Base-by-base conservation (phyloP, 2,888 invertebrate species). In the Troilus luridus region DNA sequence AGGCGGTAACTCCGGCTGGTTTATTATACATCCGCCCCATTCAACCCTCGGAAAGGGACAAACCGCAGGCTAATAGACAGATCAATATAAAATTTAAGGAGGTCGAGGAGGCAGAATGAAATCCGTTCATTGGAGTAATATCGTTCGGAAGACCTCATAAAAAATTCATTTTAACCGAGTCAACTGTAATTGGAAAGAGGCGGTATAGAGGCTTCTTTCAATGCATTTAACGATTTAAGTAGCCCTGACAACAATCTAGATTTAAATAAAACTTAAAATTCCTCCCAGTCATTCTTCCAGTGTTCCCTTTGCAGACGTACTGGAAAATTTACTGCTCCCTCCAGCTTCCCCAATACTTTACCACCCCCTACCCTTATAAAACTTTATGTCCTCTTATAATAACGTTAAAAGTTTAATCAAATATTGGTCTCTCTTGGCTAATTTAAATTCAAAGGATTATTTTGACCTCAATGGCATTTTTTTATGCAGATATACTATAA, bases 131-230 rank as follows among this genome's bases (percentile, higher is more conserved):
- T 85, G 54, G 56, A n/a, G 56, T 21, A 85, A 85, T 85, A 85
- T 85, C 56, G 85, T 85, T 85, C 21, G n/a, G n/a, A 41, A 5
- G 85, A n/a, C 8, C 85, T 19, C 56, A 11, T 58, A 85, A 56
- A 85, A n/a, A 85, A 85, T 85, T 85, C 85, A 85, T 56, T 85
- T 56, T 56, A 85, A 85, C 56, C 54, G 56, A 85, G 85, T 58
- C 56, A n/a, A 85, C 85, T 85, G n/a, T 85, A 85, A 85, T 85
- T 85, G 85, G 85, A 85, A 85, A 85, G 85, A 56, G 56, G 85
- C 21, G 85, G 56, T 85, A 56, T 56, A 85, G 85, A n/a, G 85
- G 21, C n/a, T 12, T 21, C 56, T 21, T 11, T 58, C 12, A 85
- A 85, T 85, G 56, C 9, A 85, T 58, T 85, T 56, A 85, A 56